These are phyloP conservation scores for Dasyprocta punctata DNA, from an alignment of 2,113 vertebrate species.

Conservation along the genomic window DNA sequence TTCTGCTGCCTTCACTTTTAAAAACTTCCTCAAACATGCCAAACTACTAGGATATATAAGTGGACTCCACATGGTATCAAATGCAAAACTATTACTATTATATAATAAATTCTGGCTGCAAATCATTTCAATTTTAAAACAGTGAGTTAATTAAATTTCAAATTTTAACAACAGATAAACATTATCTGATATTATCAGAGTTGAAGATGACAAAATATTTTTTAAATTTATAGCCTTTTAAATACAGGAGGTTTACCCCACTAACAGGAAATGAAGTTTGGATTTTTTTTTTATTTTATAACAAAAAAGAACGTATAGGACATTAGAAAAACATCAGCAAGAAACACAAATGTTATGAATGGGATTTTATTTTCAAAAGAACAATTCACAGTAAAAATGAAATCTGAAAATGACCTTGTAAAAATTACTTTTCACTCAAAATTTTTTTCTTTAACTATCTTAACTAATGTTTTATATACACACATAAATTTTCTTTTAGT, in stretches of 20 bases:
- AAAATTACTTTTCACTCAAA: too few species aligned
- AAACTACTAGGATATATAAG: neutral
- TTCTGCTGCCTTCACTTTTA: neutral
- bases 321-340: too few species aligned
- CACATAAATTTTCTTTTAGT: too few species aligned
- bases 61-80: neutral
- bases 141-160: neutral
- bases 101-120: constrained; percentile 15
- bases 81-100: constrained; percentile 7
- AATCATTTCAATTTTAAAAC: neutral
- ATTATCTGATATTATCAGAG: neutral
- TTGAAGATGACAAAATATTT: neutral
- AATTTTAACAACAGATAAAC: constrained; percentile 1
- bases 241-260: neutral
- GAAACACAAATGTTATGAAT: too few species aligned
- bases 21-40: neutral
- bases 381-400: too few species aligned
- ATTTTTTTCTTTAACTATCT: too few species aligned
- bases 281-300: too few species aligned
- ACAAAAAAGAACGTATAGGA: too few species aligned
- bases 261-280: neutral
- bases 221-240: neutral
- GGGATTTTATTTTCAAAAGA: too few species aligned
- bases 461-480: too few species aligned
- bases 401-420: too few species aligned